These are phyloP conservation scores for Ischnus inquisitorius DNA, from an alignment of 2,888 invertebrate genomes.

Conservation along the genomic window DNA sequence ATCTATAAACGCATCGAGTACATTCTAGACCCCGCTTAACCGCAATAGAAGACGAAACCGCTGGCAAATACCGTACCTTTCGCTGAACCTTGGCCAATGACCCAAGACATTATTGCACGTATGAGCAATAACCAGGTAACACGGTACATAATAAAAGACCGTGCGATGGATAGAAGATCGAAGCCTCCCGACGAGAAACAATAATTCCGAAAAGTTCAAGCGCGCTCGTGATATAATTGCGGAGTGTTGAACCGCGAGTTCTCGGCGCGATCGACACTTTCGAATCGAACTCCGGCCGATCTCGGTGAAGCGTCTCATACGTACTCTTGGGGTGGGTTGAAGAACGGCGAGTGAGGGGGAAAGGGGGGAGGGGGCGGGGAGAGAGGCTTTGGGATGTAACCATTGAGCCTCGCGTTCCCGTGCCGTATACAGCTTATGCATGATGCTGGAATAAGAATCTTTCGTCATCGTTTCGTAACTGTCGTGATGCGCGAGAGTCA, in stretches of 20 bases:
- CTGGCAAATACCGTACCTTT: neutral
- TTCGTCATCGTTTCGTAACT: conserved; percentile 68
- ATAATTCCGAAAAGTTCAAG: conserved; percentile 52
- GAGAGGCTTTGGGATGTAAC: neutral
- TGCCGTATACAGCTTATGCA: conserved; percentile 25
- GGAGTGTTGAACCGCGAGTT: neutral
- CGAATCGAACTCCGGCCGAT: conserved; percentile 48
- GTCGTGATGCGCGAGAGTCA: conserved; percentile 63
- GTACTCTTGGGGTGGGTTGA: too few species aligned
- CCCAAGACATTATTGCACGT: conserved; percentile 11
- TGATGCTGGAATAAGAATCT: conserved; percentile 54
- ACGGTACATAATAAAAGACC: neutral
- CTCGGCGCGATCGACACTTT: conserved; percentile 55
- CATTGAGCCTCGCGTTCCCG: conserved; percentile 7
- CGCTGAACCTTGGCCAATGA: conserved; percentile 8
- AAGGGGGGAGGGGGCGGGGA: too few species aligned
- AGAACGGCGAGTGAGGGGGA: too few species aligned
- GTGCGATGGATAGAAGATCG: conserved; percentile 1
- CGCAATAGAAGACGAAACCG: neutral
- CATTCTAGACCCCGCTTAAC: too few species aligned
- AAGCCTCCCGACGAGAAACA: conserved; percentile 18
- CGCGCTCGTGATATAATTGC: conserved; percentile 51
- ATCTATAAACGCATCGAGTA: too few species aligned
- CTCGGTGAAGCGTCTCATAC: conserved; percentile 12
- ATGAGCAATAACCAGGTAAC: neutral